Base-by-base conservation (phyloP, 2,797 vertebrate genomes). In the Bovichtus diacanthus region DNA sequence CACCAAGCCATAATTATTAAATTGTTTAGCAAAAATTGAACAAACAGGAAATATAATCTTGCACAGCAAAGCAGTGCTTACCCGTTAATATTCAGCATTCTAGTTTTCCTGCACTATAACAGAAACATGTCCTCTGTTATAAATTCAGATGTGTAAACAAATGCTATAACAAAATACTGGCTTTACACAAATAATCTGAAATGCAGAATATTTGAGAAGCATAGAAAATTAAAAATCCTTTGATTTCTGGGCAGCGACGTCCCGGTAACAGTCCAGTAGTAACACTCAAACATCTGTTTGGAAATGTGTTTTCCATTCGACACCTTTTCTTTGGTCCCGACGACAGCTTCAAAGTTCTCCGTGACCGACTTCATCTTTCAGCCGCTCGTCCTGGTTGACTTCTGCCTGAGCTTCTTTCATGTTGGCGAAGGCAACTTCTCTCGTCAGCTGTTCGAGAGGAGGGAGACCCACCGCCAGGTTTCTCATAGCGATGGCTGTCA, bases 401-500 rank as follows among this genome's bases (percentile, higher is more conserved):
- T 95, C 95, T 3, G 87, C 86, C 73, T 87, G 68, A 0, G 93
- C 90, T 36, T 78, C 93, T 74, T 95, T 96, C 90, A 96, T 92
- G 93, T 95, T 97, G 85, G 97, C 98, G 0, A 94, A 97, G 9
- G 95, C 94, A 19, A 98, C 95, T 71, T 99, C 97, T 69, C 90
- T 90, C 0, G 93, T 95, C 77, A 99, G 94, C 90, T 97, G 98
- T 36, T 97, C 95, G 2, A 96, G 49, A 1, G 96, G 88, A 0
- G 97, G 97, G 3, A 96, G 95, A 16, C 97, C 98, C 19, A 97
- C 76, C 0, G 78, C 88, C 75, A 99, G 91, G 89, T 99, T 99
- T 43, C 98, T 93, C 72, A 99, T 78, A 0, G 98, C 96, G 5
- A 98, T 98, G 38, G 93, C 88, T 0, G 97, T 96, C 97, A 98